Evolutionary conservation across 2,113 vertebrate species (phyloP).

Genomic region (Nesospiza acunhae): DNA sequence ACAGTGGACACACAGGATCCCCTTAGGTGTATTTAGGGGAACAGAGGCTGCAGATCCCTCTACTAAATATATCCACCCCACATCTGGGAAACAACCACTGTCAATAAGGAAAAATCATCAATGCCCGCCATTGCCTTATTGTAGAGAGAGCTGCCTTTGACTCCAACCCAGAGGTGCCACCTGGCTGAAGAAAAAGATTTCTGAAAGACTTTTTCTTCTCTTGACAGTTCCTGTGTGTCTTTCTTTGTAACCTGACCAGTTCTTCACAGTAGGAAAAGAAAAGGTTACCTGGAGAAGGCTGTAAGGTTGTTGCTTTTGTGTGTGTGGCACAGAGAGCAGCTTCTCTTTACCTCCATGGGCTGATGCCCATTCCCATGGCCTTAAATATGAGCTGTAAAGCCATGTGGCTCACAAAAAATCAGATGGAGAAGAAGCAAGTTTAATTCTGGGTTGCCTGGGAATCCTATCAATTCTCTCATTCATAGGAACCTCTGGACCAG

Average conservation of each 20-base stretch:
- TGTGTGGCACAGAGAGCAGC: neutral
- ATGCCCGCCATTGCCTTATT: neutral
- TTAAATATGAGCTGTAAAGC: neutral
- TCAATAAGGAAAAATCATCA: neutral
- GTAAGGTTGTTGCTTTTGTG: neutral
- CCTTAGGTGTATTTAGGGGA: neutral
- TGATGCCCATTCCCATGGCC: rapidly evolving
- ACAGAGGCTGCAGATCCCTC: neutral
- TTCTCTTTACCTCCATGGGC: neutral
- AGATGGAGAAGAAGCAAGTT: neutral
- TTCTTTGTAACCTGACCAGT: neutral
- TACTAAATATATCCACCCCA: neutral
- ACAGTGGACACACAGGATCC: neutral
- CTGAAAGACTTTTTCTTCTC: neutral
- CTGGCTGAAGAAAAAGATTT: neutral
- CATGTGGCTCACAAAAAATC: neutral
- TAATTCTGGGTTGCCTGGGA: neutral
- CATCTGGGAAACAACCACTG: neutral
- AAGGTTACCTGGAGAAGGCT: neutral
- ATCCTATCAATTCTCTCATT: neutral
- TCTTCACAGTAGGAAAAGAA: neutral
- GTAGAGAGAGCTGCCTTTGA: neutral
- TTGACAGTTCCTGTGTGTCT: neutral
- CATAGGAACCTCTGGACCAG: neutral
- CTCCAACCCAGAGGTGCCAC: neutral